Evolutionary conservation across 2,797 vertebrate species (phyloP), one percentile per base, ranked within the genome.

Genomic region (Agapornis canus): DNA sequence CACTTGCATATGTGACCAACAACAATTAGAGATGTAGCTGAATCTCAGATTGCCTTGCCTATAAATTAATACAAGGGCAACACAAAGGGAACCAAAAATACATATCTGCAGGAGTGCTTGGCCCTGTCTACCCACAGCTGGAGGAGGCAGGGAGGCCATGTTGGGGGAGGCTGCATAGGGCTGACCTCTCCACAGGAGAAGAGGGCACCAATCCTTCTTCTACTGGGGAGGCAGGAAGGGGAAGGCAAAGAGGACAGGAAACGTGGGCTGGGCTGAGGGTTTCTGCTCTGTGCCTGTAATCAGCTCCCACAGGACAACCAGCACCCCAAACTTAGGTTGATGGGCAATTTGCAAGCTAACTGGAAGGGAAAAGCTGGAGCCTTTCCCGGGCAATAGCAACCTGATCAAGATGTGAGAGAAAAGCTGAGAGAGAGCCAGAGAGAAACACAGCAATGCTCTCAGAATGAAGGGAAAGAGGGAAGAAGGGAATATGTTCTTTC

Each of bases 1-100:
- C 23, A 68, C 68, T 94, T 85, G 48, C 78, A 82, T 56, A 47
- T 71, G 81, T 78, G 56, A 21, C 49, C 37, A 0, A 61, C 42
- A 87, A 79, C 48, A 79, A 76, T 84, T 89, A 93, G 61, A 89
- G 71, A 65, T 39, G 45, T 14, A 68, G 48, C 82, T 49, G 60
- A 89, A 87, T 56, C 63, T 87, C 64, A 40, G 60, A 82, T 40
- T 47, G 12, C 27, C 82, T 84, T 81, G 69, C 11, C 23, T 73
- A 18, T 25, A 39, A 90, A 86, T 39, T 6, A 51, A 65, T 51
- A 80, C 21, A 20, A 0, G 2, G 27, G 60, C 3, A 12, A 40
- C 43, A 63, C 22, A 93, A 93, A 94, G 57, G 40, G 35, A 92
- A 73, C 6, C 15, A 65, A 54, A 82, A 60, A 64, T 51, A 63